Conservation (phyloP, 2,888 invertebrate species). For the Cephus nigrinus region DNA sequence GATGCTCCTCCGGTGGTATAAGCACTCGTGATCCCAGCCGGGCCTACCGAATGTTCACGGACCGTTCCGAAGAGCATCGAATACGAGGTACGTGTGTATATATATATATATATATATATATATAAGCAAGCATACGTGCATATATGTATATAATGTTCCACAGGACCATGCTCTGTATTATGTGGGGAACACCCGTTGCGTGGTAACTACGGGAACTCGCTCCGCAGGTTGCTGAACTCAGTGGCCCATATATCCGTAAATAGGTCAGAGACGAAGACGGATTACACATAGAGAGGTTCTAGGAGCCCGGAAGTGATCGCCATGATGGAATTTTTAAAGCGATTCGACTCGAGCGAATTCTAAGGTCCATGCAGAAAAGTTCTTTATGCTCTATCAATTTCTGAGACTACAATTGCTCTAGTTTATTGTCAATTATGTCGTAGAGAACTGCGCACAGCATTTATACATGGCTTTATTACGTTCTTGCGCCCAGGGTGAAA, state of each 20-base stretch:
- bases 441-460: neutral
- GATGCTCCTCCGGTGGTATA: neutral
- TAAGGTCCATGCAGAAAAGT: neutral
- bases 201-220: conserved; percentile 25
- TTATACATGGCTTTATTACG: neutral
- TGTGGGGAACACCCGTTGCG: conserved; percentile 30
- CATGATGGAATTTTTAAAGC: neutral
- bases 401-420: neutral
- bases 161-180: neutral
- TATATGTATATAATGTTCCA: neutral
- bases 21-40: neutral
- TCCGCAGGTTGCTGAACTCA: conserved; percentile 53
- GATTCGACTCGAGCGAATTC: neutral
- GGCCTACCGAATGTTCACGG: neutral
- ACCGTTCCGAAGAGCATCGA: neutral
- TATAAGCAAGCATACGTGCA: neutral
- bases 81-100: neutral
- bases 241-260: conserved; percentile 53
- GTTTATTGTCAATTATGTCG: neutral
- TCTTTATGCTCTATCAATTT: neutral
- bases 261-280: conserved; percentile 50
- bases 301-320: neutral
- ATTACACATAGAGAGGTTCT: conserved; percentile 9
- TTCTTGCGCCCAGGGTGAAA: neutral
- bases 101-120: neutral